Conservation (phyloP, 2,113 vertebrate genomes). For the Bungarus multicinctus region DNA sequence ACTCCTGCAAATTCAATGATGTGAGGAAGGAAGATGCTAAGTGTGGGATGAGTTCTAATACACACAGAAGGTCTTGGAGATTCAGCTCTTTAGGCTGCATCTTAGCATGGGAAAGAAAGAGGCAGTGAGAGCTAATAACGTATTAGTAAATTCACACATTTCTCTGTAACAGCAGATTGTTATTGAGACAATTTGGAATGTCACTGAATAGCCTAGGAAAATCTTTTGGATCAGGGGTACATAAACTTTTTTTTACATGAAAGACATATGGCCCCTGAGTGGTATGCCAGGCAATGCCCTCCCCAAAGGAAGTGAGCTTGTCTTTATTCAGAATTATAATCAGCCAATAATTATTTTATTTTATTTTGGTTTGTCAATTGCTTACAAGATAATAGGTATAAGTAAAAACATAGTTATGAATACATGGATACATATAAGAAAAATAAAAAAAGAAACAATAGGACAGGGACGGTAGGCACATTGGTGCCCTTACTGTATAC, state of each 20-base stretch:
- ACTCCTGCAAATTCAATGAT: constrained; percentile 72
- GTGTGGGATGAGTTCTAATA: not conserved
- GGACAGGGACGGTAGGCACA: too few relatives aligned
- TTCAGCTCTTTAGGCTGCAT: constrained; percentile 1
- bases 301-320: not conserved
- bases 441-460: too few relatives aligned
- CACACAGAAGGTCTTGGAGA: not conserved
- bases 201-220: not conserved
- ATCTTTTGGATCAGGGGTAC: not conserved
- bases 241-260: not conserved
- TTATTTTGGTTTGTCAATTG: too few relatives aligned
- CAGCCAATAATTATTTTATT: not conserved
- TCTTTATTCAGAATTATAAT: not conserved
- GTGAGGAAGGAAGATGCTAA: not conserved
- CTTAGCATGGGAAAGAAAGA: not conserved
- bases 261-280: not conserved
- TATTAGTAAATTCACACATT: not conserved
- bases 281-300: not conserved
- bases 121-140: not conserved
- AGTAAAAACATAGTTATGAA: too few relatives aligned
- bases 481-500: too few relatives aligned
- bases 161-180: not conserved
- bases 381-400: too few relatives aligned
- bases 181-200: not conserved
- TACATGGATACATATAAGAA: too few relatives aligned